These are phyloP conservation scores for Steinernema scapterisci DNA, from an alignment of 2,888 invertebrate species.

Conservation along the genomic window DNA sequence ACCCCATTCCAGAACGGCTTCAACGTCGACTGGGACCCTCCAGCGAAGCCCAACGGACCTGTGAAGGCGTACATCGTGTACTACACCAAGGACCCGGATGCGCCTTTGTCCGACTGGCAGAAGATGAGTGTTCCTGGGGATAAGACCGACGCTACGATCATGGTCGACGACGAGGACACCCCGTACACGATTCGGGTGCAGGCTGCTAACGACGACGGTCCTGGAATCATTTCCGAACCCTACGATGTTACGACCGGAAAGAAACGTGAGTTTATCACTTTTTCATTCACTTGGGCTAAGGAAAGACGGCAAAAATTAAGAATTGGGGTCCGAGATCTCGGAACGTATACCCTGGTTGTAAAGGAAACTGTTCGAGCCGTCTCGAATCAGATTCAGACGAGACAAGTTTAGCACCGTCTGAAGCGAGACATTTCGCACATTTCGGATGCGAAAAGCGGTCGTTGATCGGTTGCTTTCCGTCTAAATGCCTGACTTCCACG, in stretches of 20 bases:
- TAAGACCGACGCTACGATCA: constrained; percentile 34
- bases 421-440: too few species aligned
- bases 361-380: too few species aligned
- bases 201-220: constrained; percentile 60
- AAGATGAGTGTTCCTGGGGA: constrained; percentile 57
- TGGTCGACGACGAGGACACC: constrained; percentile 58
- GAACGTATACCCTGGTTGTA: too few species aligned
- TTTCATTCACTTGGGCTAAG: too few species aligned
- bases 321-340: too few species aligned
- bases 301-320: too few species aligned
- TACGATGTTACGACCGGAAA: constrained; percentile 65
- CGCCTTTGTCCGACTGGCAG: constrained; percentile 59
- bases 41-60: constrained; percentile 60
- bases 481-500: too few species aligned
- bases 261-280: constrained; percentile 59
- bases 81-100: constrained; percentile 64
- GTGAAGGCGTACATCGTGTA: constrained; percentile 62
- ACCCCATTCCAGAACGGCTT: constrained; percentile 63
- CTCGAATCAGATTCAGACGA: too few species aligned
- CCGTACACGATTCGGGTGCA: constrained; percentile 58
- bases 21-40: constrained; percentile 62
- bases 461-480: too few species aligned
- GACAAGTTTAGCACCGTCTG: too few species aligned
- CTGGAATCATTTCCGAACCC: constrained; percentile 65
- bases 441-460: too few species aligned